Conservation (phyloP, 2,113 vertebrate genomes). For the Hemiscyllium ocellatum region DNA sequence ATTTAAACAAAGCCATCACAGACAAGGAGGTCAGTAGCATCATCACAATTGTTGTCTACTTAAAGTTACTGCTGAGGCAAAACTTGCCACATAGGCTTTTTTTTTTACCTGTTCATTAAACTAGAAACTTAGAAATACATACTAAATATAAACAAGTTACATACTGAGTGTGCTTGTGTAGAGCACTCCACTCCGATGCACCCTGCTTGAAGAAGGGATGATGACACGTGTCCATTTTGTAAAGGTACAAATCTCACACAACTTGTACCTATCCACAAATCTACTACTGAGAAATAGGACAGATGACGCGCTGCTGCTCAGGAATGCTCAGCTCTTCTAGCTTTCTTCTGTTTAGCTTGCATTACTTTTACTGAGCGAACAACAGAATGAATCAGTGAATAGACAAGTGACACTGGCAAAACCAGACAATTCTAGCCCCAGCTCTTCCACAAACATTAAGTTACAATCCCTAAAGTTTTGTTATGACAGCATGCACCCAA, state of each 20-base stretch:
- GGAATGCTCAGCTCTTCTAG: constrained; percentile 45
- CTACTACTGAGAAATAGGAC: background rate
- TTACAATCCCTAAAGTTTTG: constrained; percentile 53
- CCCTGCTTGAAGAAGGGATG: constrained; percentile 57
- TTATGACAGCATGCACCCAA: constrained; percentile 51
- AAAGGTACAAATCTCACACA: constrained; percentile 42
- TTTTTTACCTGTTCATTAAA: constrained; percentile 26
- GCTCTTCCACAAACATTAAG: constrained; percentile 47
- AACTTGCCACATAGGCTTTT: background rate
- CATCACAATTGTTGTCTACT: constrained; percentile 16
- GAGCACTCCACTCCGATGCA: constrained; percentile 57
- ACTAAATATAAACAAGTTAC: constrained; percentile 52
- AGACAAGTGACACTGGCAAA: constrained; percentile 51
- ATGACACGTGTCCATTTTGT: constrained; percentile 53
- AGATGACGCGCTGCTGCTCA: constrained; percentile 43
- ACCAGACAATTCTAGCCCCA: constrained; percentile 54
- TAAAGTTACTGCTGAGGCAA: constrained; percentile 12
- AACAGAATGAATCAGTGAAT: constrained; percentile 54
- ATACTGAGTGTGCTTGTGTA: constrained; percentile 60
- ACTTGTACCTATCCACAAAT: constrained; percentile 1
- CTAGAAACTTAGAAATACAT: constrained; percentile 7
- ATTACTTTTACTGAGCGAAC: constrained; percentile 53
- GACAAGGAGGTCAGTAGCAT: constrained; percentile 12
- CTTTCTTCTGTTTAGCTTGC: constrained; percentile 42
- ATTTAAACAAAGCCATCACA: constrained; percentile 4